Base-by-base conservation (phyloP, 2,888 invertebrate species). In the Dryadula phaetusa region DNA sequence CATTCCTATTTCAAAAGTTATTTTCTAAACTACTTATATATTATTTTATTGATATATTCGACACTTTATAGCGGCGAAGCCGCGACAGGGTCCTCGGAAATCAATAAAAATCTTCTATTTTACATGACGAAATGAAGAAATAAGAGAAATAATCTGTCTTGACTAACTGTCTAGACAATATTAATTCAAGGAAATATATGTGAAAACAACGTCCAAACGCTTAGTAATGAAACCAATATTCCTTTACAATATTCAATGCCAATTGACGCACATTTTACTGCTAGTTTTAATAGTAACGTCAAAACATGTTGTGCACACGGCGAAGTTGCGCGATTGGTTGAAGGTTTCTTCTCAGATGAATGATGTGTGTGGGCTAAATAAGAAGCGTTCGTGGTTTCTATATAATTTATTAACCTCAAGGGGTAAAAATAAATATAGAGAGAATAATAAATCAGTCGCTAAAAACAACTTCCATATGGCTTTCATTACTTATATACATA, bases 221-320 rank as follows among this genome's bases (percentile, higher is more conserved):
- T 3, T 3, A 44, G 44, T 25, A 44, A 28, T 28, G 18, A 42
- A 58, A 42, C 6, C 7, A 28, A 25, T 44, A 18, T 44, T 44
- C 18, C 44, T 44, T 16, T 14, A n/a, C 8, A 60, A 32, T 12
- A 60, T 44, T 14, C 60, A 46, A 60, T 46, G 60, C 46, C 28
- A 60, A 60, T 61, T 37, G 32, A 47, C n/a, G 20, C 8, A 32
- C 32, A 28, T 32, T 34, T 34, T 7, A 47, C 22, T 56, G 61
- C 20, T 37, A 52, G 25, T 28, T 66, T 62, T 52, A 62, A 61
- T 28, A 49, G 25, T 28, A 37, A 40, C 52, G 62, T 70, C 67
- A 67, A 44, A 65, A 70, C 67, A 64, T 53, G 60, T 60, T 66
- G 53, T 62, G 65, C n/a, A 52, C 61, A 62, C 18, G 16, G 44